Evolutionary conservation across 1,140 invertebrate species (phyloP), one percentile per base, ranked within the genome.

Genomic region (Conopomorpha cramerella): DNA sequence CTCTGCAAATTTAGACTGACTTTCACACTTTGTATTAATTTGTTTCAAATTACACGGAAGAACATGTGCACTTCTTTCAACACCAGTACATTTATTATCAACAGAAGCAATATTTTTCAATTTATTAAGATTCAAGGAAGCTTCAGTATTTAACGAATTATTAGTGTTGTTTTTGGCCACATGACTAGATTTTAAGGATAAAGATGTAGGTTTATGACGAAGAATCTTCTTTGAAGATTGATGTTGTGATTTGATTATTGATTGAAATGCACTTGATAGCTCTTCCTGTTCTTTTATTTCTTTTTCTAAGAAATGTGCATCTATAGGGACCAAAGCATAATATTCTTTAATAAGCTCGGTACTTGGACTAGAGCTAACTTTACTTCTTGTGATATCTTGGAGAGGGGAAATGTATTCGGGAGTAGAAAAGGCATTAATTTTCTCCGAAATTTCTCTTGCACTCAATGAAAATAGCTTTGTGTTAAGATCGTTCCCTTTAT

Each of bases 271-370:
- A 51, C 54, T 56, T 28, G 62, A 72, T n/a, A 76, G 43, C 15
- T 47, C 62, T 39, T 72, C 70, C 43, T 72, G 70, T 52, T 76
- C 70, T 25, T 41, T 60, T 17, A 76, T 46, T 44, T 76, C 70
- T 43, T 63, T 59, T 19, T 76, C 70, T 41, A 74, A 46, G 37
- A 70, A 49, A 40, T 67, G 55, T n/a, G 51, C 51, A 12, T 68
- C 63, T 44, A 70, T 62, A n/a, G 67, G 65, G n/a, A 72, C 65
- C 35, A 68, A 42, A n/a, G 65, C 58, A 51, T 71, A 67, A 32
- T 71, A 68, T 41, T 72, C 61, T 51, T 53, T 66, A 31, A 50
- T 63, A 30, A 68, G 36, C 39, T 74, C 65, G 17, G 58, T 64
- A 34, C 58, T 71, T 14, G 65, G 64, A 51, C 63, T 72, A 37